Evolutionary conservation across 2,797 vertebrate genomes (phyloP).

Genomic region (Tragelaphus eurycerus): DNA sequence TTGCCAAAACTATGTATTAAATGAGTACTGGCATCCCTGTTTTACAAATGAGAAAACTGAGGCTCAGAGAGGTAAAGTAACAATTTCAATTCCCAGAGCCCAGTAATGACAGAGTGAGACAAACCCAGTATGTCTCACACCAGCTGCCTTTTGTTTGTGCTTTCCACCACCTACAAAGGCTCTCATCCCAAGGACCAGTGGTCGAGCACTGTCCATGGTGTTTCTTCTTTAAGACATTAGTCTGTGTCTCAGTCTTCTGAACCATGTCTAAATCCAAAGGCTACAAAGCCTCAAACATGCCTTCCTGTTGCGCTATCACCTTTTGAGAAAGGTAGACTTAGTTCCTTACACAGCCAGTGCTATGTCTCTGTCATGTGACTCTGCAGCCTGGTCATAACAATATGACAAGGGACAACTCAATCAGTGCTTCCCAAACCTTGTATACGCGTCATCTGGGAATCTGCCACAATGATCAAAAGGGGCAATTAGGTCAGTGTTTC

Average conservation of each 20-base stretch:
- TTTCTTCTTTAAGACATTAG: too few relatives aligned
- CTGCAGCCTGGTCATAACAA: not conserved
- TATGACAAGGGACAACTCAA: not conserved
- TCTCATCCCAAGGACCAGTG: too few relatives aligned
- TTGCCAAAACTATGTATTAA: slow-evolving; percentile 3
- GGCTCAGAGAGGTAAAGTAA: not conserved
- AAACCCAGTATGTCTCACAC: not conserved
- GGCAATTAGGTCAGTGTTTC: not conserved
- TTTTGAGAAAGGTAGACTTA: not conserved
- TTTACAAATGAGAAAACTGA: slow-evolving; percentile 2
- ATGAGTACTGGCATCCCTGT: not conserved
- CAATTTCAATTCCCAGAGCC: not conserved
- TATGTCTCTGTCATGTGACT: not conserved
- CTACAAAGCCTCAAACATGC: not conserved
- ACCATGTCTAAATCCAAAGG: not conserved
- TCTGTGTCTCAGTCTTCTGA: not conserved
- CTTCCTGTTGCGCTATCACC: not conserved
- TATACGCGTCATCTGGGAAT: not conserved
- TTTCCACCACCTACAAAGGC: not conserved
- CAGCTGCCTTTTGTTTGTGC: not conserved
- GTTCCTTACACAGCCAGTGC: not conserved
- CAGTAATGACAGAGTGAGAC: not conserved
- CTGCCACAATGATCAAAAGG: not conserved
- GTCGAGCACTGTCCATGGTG: not conserved
- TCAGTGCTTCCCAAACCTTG: not conserved